Conservation (phyloP, 2,113 vertebrate species). For the Salvator merianae region DNA sequence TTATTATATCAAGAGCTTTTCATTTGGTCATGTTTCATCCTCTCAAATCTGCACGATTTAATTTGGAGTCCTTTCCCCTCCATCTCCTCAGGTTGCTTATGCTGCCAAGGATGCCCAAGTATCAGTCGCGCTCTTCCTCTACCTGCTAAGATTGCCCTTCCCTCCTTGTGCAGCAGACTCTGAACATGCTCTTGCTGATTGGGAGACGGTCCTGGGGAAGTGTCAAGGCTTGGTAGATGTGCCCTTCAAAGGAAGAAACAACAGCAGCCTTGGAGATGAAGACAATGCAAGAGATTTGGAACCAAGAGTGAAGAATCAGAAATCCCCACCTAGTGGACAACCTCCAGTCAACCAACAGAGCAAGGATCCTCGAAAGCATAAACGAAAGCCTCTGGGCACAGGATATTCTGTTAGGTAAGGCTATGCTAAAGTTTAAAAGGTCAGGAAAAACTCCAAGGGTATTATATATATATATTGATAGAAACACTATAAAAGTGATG, state of each 20-base stretch:
- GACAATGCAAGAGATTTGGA: slow-evolving; percentile 60
- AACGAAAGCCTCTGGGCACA: slow-evolving; percentile 87
- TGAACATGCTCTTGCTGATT: slow-evolving; percentile 54
- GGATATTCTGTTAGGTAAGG: slow-evolving; percentile 92
- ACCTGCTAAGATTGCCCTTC: slow-evolving; percentile 78
- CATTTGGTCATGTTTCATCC: not conserved
- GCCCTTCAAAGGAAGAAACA: slow-evolving; percentile 81
- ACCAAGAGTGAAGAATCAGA: slow-evolving; percentile 72
- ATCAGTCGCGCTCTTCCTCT: slow-evolving; percentile 90
- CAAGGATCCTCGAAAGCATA: slow-evolving; percentile 88
- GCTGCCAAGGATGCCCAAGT: slow-evolving; percentile 94
- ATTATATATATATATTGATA: too few species aligned
- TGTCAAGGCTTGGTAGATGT: slow-evolving; percentile 89
- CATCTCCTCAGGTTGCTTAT: slow-evolving; percentile 82
- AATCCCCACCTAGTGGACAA: slow-evolving; percentile 62
- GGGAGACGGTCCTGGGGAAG: slow-evolving; percentile 74
- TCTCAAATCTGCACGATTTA: not conserved
- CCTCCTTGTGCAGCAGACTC: slow-evolving; percentile 48
- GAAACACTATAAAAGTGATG: too few species aligned
- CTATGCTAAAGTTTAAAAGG: too few species aligned
- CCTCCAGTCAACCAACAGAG: slow-evolving; percentile 79
- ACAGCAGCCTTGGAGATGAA: slow-evolving; percentile 70
- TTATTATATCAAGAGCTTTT: not conserved
- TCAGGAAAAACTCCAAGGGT: too few species aligned
- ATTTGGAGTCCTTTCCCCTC: slow-evolving; percentile 49